phyloP scores from a whole-genome alignment of 2,797 vertebrate genomes.

The Microctenopoma lineatum region DNA sequence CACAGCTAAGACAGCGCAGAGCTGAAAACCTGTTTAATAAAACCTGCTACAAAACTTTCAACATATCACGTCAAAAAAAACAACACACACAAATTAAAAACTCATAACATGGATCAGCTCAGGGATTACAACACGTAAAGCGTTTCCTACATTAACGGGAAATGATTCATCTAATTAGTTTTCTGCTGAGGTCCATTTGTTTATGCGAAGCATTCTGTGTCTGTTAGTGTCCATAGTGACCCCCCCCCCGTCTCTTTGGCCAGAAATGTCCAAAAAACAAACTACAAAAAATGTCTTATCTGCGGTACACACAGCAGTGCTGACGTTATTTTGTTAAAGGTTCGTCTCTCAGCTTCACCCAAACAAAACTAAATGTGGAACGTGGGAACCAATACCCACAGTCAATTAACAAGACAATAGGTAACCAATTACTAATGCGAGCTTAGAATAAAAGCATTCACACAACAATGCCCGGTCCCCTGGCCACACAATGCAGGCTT shows the following conservation, averaged over 20 bases:
- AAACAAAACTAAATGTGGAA: conserved; percentile 54
- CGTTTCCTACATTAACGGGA: conserved; percentile 25
- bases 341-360: conserved; percentile 9
- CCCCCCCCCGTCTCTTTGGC: conserved; percentile 16
- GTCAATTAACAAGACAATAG: conserved; percentile 72
- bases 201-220: conserved; percentile 34
- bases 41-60: neutral
- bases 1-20: neutral
- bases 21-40: neutral
- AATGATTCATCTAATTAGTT: conserved; percentile 15
- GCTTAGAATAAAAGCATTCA: conserved; percentile 62
- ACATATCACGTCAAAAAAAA: conserved; percentile 10
- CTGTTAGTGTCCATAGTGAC: conserved; percentile 46
- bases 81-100: neutral
- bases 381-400: conserved; percentile 69
- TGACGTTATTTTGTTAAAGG: conserved; percentile 21
- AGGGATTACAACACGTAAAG: conserved; percentile 22
- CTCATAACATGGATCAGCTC: neutral
- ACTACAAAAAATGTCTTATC: conserved; percentile 3
- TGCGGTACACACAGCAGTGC: neutral
- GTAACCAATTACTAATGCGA: conserved; percentile 60
- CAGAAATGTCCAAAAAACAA: conserved; percentile 3
- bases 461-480: conserved; percentile 51
- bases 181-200: conserved; percentile 24
- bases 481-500: conserved; percentile 49